Conservation (phyloP, 1,140 invertebrate species). For the Pachyrhynchus sulphureomaculatus region DNA sequence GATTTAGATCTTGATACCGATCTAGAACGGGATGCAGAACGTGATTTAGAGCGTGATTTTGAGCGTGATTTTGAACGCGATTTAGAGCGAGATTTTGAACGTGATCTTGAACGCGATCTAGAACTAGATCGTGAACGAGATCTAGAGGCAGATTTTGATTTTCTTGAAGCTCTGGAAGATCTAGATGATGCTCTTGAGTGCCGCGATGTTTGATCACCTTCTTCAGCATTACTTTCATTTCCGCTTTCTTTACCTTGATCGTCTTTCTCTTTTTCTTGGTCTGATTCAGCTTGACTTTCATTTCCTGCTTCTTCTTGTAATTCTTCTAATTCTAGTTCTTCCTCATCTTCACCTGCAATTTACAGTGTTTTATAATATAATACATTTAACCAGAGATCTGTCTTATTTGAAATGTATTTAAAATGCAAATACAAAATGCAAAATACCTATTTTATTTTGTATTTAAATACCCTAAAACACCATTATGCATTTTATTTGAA, state of each 20-base stretch:
- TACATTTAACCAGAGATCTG: neutral
- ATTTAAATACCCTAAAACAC: no score
- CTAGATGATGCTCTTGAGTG: slow-evolving; percentile 39
- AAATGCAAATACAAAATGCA: no score
- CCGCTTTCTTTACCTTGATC: slow-evolving; percentile 34
- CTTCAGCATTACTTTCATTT: slow-evolving; percentile 47
- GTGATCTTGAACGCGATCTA: slow-evolving; percentile 34
- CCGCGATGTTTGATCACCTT: slow-evolving; percentile 11
- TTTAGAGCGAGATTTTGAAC: slow-evolving; percentile 42
- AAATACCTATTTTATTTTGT: no score
- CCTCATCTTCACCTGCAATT: slow-evolving; percentile 68
- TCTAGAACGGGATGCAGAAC: slow-evolving; percentile 38
- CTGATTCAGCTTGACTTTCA: slow-evolving; percentile 50
- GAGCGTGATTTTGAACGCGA: slow-evolving; percentile 38
- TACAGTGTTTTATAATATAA: slow-evolving; percentile 45
- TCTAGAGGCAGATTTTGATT: slow-evolving; percentile 40
- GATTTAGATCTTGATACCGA: slow-evolving; percentile 40
- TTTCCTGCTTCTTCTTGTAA: slow-evolving; percentile 63
- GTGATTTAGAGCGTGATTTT: slow-evolving; percentile 38
- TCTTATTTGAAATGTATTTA: no score
- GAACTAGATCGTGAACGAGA: slow-evolving; percentile 36
- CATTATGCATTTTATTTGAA: no score
- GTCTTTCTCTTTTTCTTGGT: slow-evolving; percentile 52
- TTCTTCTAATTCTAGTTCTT: slow-evolving; percentile 64
- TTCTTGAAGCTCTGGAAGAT: slow-evolving; percentile 41